A percentile compares a stretch with the other conserved stretches of the same genome.
Conservation (phyloP, 1,140 invertebrate species). For the Piezodorus guildinii region DNA sequence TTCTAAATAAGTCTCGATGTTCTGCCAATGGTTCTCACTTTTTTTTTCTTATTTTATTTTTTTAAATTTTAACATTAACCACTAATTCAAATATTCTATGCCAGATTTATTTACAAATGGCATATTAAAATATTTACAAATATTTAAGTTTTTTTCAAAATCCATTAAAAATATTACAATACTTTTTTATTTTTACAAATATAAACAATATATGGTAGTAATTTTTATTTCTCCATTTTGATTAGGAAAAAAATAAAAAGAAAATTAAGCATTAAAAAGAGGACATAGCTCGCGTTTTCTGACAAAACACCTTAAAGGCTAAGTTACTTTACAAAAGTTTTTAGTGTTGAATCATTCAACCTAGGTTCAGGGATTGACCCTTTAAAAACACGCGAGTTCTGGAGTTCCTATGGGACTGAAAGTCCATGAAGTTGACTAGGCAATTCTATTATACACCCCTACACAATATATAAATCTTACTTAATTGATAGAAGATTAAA, state of each 20-base stretch:
- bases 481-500: slow-evolving; percentile 19
- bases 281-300: slow-evolving; percentile 25
- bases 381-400: slow-evolving; percentile 24
- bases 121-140: slow-evolving; percentile 11
- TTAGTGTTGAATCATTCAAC: slow-evolving; percentile 24
- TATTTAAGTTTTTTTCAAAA: slow-evolving; percentile 8
- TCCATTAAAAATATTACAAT: slow-evolving; percentile 15
- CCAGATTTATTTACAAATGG: slow-evolving; percentile 9
- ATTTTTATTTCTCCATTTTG: slow-evolving; percentile 11
- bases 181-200: slow-evolving; percentile 13
- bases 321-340: slow-evolving; percentile 22
- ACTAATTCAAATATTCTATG: slow-evolving; percentile 17
- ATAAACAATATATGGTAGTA: slow-evolving; percentile 16
- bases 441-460: slow-evolving; percentile 22
- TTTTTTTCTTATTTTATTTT: not conserved
- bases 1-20: slow-evolving; percentile 2
- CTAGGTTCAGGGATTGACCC: slow-evolving; percentile 20
- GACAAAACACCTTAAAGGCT: slow-evolving; percentile 25
- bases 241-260: slow-evolving; percentile 17
- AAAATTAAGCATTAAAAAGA: slow-evolving; percentile 15
- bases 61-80: slow-evolving; percentile 4
- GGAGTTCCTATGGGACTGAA: slow-evolving; percentile 23
- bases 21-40: slow-evolving; percentile 1
- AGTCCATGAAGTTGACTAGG: slow-evolving; percentile 22
- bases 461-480: slow-evolving; percentile 19